Base-by-base conservation (phyloP, 1,140 invertebrate species). In the Cydia fagiglandana region DNA sequence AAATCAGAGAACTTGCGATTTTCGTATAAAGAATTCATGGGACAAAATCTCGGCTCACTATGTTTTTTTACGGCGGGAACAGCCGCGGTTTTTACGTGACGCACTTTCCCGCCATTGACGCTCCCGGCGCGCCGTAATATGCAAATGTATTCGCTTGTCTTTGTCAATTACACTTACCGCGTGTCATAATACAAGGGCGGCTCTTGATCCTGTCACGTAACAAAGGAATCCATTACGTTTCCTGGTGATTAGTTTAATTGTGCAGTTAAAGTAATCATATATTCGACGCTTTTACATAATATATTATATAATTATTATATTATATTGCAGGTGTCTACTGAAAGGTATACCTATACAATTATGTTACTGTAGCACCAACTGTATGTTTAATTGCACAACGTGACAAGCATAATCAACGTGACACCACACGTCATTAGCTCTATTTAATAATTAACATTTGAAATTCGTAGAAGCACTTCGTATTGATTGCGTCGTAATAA, bases 1-100 rank as follows among this genome's bases (percentile, higher is more conserved):
- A 84, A 88, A 86, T 82, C 79, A 79, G 76, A 76, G 73, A 66
- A 77, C 80, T 81, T 75, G 75, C 75, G 76, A 76, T 78, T 77
- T 78, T 74, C 15, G 30, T 41, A 75, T 77, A 77, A 77, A 74
- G 41, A 64, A 78, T 78, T 68, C 68, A 75, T 61, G 56, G 17
- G 24, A 20, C 45, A 34, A 41, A 73, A 77, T 73, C 73, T 66
- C 41, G 56, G 66, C 66, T 17, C 34, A 70, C 66, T 70, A 70
- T 17, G 38, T 45, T n/a, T 41, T 70, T 70, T 70, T 70, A 70
- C 66, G 66, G 41, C 30, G 30, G 12, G n/a, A 38, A 70, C 66
- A 41, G 30, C 15, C 66, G 34, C 66, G 34, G 34, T 70, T 70
- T 70, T 70, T 45, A 70, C 24, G 66, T 70, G 15, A 70, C 34